Base-by-base conservation (phyloP, 2,113 vertebrate species). In the Prochilodus magdalenae region DNA sequence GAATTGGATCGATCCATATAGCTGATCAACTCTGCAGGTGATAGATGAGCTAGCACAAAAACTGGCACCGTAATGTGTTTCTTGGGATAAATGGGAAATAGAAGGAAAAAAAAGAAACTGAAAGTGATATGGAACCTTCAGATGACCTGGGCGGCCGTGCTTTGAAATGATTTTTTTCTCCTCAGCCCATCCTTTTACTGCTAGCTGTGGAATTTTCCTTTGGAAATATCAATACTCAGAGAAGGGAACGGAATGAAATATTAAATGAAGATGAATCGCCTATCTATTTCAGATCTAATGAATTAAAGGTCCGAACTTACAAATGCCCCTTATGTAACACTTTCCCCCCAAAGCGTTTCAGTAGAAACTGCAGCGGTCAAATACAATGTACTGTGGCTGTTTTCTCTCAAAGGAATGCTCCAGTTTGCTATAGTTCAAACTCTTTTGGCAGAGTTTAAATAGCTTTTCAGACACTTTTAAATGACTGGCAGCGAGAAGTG, bases 1-100 rank as follows among this genome's bases (percentile, higher is more conserved):
- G 63, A 77, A 78, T 71, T 79, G 73, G 73, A 87, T 87, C 72
- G 77, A 83, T 87, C 78, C 71, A 69, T 49, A 74, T 27, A 84
- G 49, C 66, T 75, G 86, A 87, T 85, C 84, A 79, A 74, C 67
- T 78, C 67, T 78, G 60, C 26, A 29, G 72, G 67, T 85, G 81
- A 85, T 79, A 77, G 81, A 87, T 87, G 86, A 80, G 26, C 71
- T 44, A 29, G 49, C 72, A 75, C 78, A 71, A 30, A 83, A 40
- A n/a, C 59, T 84, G 49, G 66, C 24, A 79, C 40, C 12, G 70
- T 77, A 82, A 81, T 83, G 81, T 73, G 57, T 85, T 75, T 75
- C 73, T 75, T 53, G 1, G 59, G 51, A 36, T 76, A 81, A 84
- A 84, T 47, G 27, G 27, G 33, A 65, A 80, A 79, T 27, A 47